These are phyloP conservation scores for Sarcoramphus papa DNA, from an alignment of 2,797 vertebrate species.

Conservation along the genomic window DNA sequence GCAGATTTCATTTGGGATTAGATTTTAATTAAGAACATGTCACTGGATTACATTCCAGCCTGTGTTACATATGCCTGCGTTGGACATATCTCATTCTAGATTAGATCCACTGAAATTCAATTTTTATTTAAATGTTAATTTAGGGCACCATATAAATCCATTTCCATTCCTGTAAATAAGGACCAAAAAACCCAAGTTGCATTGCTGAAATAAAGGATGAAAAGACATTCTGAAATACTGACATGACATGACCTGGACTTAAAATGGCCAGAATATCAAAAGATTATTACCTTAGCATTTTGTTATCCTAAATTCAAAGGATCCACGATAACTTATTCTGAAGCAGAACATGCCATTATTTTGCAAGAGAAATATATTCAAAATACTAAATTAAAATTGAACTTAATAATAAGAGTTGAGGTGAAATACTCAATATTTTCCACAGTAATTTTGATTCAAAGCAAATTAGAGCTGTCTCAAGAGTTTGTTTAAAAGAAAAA, in stretches of 20 bases:
- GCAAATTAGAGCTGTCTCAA: background rate
- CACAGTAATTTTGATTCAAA: background rate
- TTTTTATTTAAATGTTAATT: background rate
- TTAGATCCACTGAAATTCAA: background rate
- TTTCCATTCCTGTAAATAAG: background rate
- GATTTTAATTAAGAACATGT: background rate
- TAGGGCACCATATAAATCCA: background rate
- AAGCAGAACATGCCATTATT: background rate
- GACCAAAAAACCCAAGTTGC: background rate
- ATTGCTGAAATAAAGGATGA: background rate
- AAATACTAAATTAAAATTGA: background rate
- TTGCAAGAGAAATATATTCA: background rate
- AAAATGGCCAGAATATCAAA: background rate
- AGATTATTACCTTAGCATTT: background rate
- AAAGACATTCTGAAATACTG: background rate
- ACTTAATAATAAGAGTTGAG: background rate
- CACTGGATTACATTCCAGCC: background rate
- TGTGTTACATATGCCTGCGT: fast-evolving
- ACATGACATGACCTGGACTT: background rate
- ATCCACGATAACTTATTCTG: background rate
- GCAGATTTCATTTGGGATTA: background rate
- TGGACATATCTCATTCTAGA: background rate
- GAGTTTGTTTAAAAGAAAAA: background rate
- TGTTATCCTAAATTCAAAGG: background rate
- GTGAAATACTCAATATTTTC: background rate